phyloP scores from a whole-genome alignment of 1,140 invertebrate species.

The Drosophila ambigua region DNA sequence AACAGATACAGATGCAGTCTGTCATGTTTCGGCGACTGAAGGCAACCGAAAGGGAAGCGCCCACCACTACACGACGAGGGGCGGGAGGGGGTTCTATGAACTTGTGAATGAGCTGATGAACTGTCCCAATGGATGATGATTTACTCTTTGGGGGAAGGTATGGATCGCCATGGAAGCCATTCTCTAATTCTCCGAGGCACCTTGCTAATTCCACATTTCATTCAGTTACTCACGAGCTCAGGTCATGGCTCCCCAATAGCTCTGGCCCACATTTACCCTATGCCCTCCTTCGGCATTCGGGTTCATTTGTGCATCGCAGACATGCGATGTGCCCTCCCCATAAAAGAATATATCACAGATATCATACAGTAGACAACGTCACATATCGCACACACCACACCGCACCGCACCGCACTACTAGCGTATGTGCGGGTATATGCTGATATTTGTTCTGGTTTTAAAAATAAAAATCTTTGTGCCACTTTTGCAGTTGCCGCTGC shows the following conservation, averaged over 20 bases:
- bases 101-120: conserved; percentile 31
- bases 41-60: conserved; percentile 17
- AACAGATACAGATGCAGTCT: conserved; percentile 47
- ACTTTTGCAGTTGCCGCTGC: conserved; percentile 61
- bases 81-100: background rate
- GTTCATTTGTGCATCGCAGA: conserved; percentile 23
- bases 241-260: no score
- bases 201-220: no score
- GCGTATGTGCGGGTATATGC: conserved; percentile 18
- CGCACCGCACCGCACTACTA: background rate
- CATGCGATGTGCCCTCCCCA: background rate
- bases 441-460: conserved; percentile 76
- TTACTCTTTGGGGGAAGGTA: background rate
- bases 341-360: conserved; percentile 38
- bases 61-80: conserved; percentile 13
- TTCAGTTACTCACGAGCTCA: no score
- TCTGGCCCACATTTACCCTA: conserved; percentile 13
- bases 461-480: conserved; percentile 75
- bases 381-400: background rate
- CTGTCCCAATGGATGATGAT: conserved; percentile 15
- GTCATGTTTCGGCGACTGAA: conserved; percentile 48
- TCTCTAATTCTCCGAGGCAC: no score
- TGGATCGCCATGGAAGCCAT: no score
- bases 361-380: conserved; percentile 39
- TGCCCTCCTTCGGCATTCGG: conserved; percentile 14